Conservation (phyloP, 1,140 invertebrate species). For the Drosophila lacertosa region DNA sequence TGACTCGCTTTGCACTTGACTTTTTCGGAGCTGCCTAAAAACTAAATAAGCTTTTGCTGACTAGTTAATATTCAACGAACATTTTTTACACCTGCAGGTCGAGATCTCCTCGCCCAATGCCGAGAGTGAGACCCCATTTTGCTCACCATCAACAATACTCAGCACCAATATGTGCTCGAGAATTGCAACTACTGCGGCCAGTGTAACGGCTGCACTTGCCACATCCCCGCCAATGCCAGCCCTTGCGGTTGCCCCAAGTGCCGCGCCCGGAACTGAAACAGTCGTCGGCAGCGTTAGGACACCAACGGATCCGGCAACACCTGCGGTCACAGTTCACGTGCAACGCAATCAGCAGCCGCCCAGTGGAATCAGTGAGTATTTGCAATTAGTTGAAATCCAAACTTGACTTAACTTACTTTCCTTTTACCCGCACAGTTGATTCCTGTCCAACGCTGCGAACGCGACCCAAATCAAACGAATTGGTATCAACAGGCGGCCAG, state of each 20-base stretch:
- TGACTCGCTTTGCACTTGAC: conserved; percentile 5
- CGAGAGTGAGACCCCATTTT: conserved; percentile 85
- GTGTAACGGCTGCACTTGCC: conserved; percentile 73
- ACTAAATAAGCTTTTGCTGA: conserved; percentile 6
- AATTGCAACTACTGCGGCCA: conserved; percentile 76
- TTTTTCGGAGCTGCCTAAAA: conserved; percentile 2
- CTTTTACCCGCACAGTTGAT: conserved; percentile 48
- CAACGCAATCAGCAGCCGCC: background rate
- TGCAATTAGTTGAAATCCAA: background rate
- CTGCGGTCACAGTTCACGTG: conserved; percentile 6
- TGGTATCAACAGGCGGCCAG: conserved; percentile 41
- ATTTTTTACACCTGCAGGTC: conserved; percentile 56
- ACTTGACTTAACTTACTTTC: background rate
- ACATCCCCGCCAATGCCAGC: conserved; percentile 53
- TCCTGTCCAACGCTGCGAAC: conserved; percentile 67
- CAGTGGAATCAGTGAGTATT: conserved; percentile 42
- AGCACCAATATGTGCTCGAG: conserved; percentile 83
- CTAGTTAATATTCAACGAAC: conserved; percentile 4
- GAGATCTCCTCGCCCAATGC: conserved; percentile 87
- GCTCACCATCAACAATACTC: conserved; percentile 82
- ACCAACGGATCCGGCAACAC: conserved; percentile 10
- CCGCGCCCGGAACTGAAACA: conserved; percentile 5
- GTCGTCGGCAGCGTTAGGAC: background rate
- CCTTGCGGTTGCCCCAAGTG: conserved; percentile 38
- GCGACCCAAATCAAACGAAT: conserved; percentile 73